phyloP scores from a whole-genome alignment of 1,140 invertebrate species.

The Gonatopus flavifemur region DNA sequence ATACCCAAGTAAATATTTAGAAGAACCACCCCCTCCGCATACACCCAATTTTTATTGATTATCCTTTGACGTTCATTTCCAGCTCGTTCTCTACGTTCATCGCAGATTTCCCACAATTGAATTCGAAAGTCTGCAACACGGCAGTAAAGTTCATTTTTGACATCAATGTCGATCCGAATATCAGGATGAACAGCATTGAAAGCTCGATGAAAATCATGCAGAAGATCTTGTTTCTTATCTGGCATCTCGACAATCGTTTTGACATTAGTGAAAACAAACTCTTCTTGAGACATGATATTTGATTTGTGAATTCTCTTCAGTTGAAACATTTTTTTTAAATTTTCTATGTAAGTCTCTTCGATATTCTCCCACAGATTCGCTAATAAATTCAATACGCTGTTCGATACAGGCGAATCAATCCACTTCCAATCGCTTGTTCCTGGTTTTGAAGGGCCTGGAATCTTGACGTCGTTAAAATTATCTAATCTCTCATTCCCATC shows the following conservation, averaged over 20 bases:
- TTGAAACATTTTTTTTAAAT: constrained; percentile 60
- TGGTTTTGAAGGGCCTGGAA: constrained; percentile 26
- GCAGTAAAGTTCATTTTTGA: constrained; percentile 54
- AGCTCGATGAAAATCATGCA: constrained; percentile 58
- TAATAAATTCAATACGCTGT: constrained; percentile 47
- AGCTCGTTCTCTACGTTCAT: constrained; percentile 55
- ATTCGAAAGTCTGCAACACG: constrained; percentile 49
- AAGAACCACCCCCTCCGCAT: constrained; percentile 55
- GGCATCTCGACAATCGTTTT: constrained; percentile 57
- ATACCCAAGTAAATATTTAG: constrained; percentile 60
- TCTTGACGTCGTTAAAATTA: too few species aligned
- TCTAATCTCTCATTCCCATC: background rate
- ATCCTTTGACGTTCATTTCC: constrained; percentile 56
- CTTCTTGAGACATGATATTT: constrained; percentile 57
- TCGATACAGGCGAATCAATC: constrained; percentile 49
- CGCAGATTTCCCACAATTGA: constrained; percentile 57
- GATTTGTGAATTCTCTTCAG: constrained; percentile 57
- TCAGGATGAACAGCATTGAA: constrained; percentile 63
- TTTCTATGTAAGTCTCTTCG: constrained; percentile 59
- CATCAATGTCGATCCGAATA: constrained; percentile 55
- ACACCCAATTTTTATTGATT: constrained; percentile 59
- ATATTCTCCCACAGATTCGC: constrained; percentile 60
- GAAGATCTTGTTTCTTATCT: constrained; percentile 59
- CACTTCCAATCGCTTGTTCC: constrained; percentile 61
- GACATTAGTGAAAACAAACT: constrained; percentile 58